Percentiles rank a stretch among this genome's conserved stretches.
These are phyloP conservation scores for Sinocyclocheilus grahami DNA, from an alignment of 2,113 vertebrate genomes.

Conservation along the genomic window DNA sequence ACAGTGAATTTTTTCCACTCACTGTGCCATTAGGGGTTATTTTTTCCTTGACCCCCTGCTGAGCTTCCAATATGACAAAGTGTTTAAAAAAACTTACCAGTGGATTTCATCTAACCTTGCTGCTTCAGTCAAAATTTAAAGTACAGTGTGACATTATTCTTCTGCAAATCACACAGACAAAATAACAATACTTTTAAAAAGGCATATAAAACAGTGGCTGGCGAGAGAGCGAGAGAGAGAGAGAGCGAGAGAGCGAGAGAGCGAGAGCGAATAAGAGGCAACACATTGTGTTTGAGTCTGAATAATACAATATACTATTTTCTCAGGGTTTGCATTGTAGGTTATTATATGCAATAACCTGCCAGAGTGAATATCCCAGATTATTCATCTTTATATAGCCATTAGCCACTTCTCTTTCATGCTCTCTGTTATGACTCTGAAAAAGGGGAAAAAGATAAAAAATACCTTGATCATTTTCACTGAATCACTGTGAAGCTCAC, in stretches of 20 bases:
- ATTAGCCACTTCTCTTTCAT: neutral
- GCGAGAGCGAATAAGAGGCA: neutral
- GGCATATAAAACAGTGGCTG: neutral
- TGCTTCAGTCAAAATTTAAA: neutral
- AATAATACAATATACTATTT: neutral
- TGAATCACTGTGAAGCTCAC: neutral
- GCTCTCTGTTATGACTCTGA: neutral
- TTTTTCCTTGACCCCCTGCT: neutral
- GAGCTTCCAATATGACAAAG: neutral
- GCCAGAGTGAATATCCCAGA: neutral
- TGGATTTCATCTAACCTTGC: neutral
- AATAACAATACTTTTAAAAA: neutral
- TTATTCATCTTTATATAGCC: conserved; percentile 11
- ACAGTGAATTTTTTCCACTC: neutral
- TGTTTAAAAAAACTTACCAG: neutral
- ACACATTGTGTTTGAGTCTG: neutral
- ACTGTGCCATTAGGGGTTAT: neutral
- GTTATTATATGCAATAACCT: neutral
- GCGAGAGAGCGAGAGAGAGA: neutral
- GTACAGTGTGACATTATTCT: neutral
- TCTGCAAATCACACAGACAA: neutral
- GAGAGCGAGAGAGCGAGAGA: neutral
- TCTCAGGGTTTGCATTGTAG: neutral
- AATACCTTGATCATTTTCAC: neutral
- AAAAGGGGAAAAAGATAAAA: neutral